Evolutionary conservation across 1,140 invertebrate genomes (phyloP).

Genomic region (Aphelenchoides avenae): DNA sequence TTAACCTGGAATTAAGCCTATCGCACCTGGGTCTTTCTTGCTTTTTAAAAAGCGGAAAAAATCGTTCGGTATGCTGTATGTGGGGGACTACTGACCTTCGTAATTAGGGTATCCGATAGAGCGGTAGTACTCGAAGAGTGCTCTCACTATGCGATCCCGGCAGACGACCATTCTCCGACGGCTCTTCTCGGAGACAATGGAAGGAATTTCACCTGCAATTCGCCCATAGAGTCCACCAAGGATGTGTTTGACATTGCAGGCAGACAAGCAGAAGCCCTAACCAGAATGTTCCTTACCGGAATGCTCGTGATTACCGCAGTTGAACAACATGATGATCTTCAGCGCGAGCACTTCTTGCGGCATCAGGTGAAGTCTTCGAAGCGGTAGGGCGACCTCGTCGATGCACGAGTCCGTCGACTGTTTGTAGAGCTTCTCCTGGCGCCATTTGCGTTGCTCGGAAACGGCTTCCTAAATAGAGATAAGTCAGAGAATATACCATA

Average conservation of each 20-base stretch:
- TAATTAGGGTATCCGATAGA: constrained; percentile 34
- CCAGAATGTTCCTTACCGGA: background rate
- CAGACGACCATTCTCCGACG: constrained; percentile 3
- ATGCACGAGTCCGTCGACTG: constrained; percentile 48
- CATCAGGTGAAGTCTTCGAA: constrained; percentile 31
- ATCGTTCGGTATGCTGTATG: background rate
- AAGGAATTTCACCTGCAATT: background rate
- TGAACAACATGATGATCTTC: constrained; percentile 45
- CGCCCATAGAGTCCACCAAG: background rate
- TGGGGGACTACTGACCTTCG: constrained; percentile 39
- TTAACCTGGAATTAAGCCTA: no score
- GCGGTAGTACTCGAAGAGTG: constrained; percentile 45
- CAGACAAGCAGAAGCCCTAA: background rate
- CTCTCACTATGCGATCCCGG: constrained; percentile 33
- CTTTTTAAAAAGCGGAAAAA: background rate
- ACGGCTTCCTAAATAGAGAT: constrained; percentile 13
- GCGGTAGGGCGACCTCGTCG: constrained; percentile 46
- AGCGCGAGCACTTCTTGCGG: constrained; percentile 41
- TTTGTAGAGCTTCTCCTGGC: constrained; percentile 50
- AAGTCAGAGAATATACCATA: constrained; percentile 1
- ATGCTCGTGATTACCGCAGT: constrained; percentile 25
- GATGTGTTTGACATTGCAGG: background rate
- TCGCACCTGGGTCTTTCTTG: no score
- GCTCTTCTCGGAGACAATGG: constrained; percentile 15
- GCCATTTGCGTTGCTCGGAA: constrained; percentile 46